Conservation (phyloP, 2,888 invertebrate species). For the Lissocephala sabroskyi region DNA sequence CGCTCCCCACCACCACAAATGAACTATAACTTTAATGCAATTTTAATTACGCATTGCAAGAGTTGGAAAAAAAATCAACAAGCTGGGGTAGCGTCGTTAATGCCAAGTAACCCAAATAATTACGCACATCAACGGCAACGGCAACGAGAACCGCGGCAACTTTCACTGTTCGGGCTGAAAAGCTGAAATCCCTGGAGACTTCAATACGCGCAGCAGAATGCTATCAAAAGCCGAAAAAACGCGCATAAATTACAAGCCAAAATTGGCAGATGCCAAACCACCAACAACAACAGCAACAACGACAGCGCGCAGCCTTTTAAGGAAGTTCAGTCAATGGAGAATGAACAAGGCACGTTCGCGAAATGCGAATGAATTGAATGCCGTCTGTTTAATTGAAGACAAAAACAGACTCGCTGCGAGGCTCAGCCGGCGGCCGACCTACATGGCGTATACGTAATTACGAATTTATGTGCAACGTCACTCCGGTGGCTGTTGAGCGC, state of each 20-base stretch:
- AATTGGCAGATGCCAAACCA: slow-evolving; percentile 34
- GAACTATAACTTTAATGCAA: slow-evolving; percentile 40
- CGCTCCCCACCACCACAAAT: too few species aligned
- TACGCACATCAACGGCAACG: slow-evolving; percentile 13
- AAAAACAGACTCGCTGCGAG: background rate
- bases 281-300: slow-evolving; percentile 6
- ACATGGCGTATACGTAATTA: slow-evolving; percentile 63
- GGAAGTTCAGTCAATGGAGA: slow-evolving; percentile 31
- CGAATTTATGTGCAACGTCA: slow-evolving; percentile 52
- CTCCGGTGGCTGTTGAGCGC: background rate
- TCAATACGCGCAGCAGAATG: slow-evolving; percentile 19
- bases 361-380: slow-evolving; percentile 24
- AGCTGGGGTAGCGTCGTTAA: background rate
- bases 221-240: slow-evolving; percentile 14
- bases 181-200: slow-evolving; percentile 39
- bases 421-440: too few species aligned
- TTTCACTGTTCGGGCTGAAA: slow-evolving; percentile 39
- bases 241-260: slow-evolving; percentile 52
- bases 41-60: slow-evolving; percentile 43
- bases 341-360: slow-evolving; percentile 33
- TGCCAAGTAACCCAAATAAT: slow-evolving; percentile 12
- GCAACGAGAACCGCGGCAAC: slow-evolving; percentile 21
- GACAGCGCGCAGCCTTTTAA: slow-evolving; percentile 38
- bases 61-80: slow-evolving; percentile 9
- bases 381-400: slow-evolving; percentile 41